Base-by-base conservation (phyloP, 2,888 invertebrate genomes). In the Callinectes sapidus region DNA sequence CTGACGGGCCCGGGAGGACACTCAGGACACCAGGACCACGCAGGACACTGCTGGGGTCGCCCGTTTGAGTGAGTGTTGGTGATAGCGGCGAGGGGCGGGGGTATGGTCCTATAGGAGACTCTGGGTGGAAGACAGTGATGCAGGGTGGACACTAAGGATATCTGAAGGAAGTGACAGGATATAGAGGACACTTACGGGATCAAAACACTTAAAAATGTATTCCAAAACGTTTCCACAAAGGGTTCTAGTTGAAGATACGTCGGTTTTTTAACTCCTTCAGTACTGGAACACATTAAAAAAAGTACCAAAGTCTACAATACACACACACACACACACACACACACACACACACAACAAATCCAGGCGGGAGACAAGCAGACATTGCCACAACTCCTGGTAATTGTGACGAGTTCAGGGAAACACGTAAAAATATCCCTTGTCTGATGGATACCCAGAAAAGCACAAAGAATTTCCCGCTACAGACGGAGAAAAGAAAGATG, bases 391-490 rank as follows among this genome's bases (percentile, higher is more conserved):
- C 48, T 48, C 48, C 10, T n/a, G 13, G n/a, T 35, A 81, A 81
- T 32, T 35, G 81, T 81, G 14, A 81, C 81, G 16, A 35, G 81
- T 81, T 81, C 81, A 35, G 81, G 81, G 81, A 81, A 81, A 16
- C 13, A 35, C 16, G 35, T 81, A 35, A 81, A 81, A 81, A 81
- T 71, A 81, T 35, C n/a, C 81, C 35, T 28, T 18, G 81, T 81
- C 35, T 81, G 81, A 35, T 16, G 54, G 88, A 88, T 88, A 88
- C 55, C n/a, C 42, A 35, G 54, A 32, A 55, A 14, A 55, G 88
- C 48, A 32, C 88, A 88, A 88, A 88, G 32, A 88, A 54, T 8
- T 54, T 87, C 87, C 86, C 39, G n/a, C 1, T 0, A 28, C 55
- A 32, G 55, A 35, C 88, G 1, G 55, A 28, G 28, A 61, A 42